phyloP scores from a whole-genome alignment of 2,797 vertebrate genomes.

The Neostethus bicornis region DNA sequence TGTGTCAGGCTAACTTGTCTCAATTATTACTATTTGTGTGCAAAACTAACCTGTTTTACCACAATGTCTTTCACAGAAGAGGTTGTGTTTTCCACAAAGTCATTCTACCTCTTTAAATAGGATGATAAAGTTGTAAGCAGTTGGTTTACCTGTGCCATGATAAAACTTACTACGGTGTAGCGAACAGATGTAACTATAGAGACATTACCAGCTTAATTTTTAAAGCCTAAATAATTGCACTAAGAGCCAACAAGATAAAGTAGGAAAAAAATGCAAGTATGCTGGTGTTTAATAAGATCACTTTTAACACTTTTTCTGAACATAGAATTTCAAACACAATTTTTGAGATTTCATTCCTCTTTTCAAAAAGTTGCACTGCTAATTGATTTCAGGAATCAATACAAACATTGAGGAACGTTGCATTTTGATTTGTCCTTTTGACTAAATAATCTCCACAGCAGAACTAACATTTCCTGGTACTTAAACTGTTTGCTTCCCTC shows the following conservation, averaged over 20 bases:
- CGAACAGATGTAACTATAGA: neutral
- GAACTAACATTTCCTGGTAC: constrained; percentile 22
- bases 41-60: neutral
- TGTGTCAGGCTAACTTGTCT: neutral
- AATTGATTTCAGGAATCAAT: neutral
- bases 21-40: neutral
- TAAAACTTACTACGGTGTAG: neutral
- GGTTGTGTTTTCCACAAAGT: neutral
- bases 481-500: neutral
- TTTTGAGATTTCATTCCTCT: too few species aligned
- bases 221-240: neutral
- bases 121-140: neutral
- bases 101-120: neutral
- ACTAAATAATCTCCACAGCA: neutral
- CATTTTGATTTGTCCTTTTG: neutral
- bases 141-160: too few species aligned
- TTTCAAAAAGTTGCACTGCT: too few species aligned
- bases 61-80: neutral
- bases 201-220: neutral
- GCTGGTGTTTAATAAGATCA: neutral
- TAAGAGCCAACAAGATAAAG: neutral
- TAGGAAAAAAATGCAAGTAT: neutral
- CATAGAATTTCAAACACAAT: too few species aligned
- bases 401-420: neutral
- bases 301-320: neutral